Evolutionary conservation across 2,797 vertebrate genomes (phyloP).

Genomic region (Phalanger gymnotis): DNA sequence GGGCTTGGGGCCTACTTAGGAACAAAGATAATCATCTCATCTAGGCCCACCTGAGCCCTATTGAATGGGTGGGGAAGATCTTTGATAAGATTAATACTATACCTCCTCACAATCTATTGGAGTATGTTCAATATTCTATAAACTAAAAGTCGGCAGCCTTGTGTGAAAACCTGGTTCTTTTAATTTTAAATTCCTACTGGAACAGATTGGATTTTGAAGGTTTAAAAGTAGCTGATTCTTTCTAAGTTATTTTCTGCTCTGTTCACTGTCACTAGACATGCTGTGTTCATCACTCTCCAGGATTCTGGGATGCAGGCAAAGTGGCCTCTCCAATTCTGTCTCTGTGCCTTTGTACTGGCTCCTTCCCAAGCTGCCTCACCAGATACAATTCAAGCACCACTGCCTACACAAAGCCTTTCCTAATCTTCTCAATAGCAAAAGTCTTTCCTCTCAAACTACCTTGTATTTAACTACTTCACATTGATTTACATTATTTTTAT

Average conservation of each 20-base stretch:
- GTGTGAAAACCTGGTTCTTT: background rate
- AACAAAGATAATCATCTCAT: too few relatives aligned
- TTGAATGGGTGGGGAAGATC: too few relatives aligned
- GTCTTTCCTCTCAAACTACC: too few relatives aligned
- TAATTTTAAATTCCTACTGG: background rate
- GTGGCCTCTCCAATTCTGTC: background rate
- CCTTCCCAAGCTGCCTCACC: background rate
- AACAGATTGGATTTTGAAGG: background rate
- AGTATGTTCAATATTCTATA: background rate
- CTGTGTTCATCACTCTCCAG: background rate
- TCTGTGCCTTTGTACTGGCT: background rate
- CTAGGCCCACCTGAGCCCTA: too few relatives aligned
- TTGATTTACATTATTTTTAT: too few relatives aligned
- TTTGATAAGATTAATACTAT: too few relatives aligned
- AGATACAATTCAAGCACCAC: background rate
- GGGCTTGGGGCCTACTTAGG: too few relatives aligned
- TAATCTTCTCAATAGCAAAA: too few relatives aligned
- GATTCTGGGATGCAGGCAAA: background rate
- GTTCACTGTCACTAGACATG: background rate
- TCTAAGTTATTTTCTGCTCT: background rate
- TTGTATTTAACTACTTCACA: too few relatives aligned
- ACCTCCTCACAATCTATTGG: background rate
- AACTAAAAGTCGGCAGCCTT: background rate
- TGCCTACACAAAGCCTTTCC: background rate
- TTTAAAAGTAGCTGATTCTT: background rate